Evolutionary conservation across 2,888 invertebrate genomes (phyloP).

Genomic region (Odontothrips loti): DNA sequence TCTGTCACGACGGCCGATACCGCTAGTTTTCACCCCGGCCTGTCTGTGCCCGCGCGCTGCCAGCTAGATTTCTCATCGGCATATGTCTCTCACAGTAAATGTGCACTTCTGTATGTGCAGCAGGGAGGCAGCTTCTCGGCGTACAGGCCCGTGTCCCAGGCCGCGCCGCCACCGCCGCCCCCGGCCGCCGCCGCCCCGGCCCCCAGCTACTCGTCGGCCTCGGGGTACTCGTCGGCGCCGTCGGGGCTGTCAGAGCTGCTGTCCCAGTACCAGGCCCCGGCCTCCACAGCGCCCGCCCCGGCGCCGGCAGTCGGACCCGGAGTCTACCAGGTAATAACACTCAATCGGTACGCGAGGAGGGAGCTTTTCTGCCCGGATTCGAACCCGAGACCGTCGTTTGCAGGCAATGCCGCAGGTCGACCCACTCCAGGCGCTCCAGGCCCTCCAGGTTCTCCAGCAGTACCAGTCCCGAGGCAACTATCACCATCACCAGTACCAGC

Average conservation of each 20-base stretch:
- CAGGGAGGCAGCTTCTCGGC: background rate
- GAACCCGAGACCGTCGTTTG: constrained; percentile 45
- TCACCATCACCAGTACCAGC: constrained; percentile 28
- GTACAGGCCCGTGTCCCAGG: background rate
- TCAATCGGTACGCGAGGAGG: too few relatives aligned
- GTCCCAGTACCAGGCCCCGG: constrained; percentile 27
- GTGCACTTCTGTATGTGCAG: background rate
- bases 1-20: too few relatives aligned
- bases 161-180: background rate
- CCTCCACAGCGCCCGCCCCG: constrained; percentile 47
- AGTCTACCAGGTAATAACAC: background rate
- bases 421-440: constrained; percentile 45
- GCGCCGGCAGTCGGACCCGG: background rate
- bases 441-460: constrained; percentile 48
- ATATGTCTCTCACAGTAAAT: background rate
- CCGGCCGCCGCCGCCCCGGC: background rate
- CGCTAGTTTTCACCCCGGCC: too few relatives aligned
- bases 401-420: constrained; percentile 50
- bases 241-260: background rate
- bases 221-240: constrained; percentile 7
- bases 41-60: too few relatives aligned
- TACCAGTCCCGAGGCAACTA: constrained; percentile 48
- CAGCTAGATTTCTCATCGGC: too few relatives aligned
- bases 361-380: constrained; percentile 39
- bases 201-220: background rate